These are phyloP conservation scores for Ceyx margarethae DNA, from an alignment of 2,113 vertebrate genomes.

Conservation along the genomic window DNA sequence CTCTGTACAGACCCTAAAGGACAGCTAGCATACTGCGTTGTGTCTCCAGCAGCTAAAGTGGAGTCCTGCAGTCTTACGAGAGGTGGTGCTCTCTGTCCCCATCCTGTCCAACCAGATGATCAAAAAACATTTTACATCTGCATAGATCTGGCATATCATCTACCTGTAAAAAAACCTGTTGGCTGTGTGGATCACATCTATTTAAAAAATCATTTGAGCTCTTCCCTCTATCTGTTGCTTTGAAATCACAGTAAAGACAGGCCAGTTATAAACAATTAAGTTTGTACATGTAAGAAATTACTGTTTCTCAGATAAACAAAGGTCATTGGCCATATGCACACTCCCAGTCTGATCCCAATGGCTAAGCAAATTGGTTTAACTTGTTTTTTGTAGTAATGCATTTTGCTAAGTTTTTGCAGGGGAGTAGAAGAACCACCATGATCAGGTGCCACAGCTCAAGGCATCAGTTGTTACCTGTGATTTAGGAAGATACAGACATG, in stretches of 20 bases:
- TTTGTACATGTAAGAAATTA: neutral
- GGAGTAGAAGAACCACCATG: neutral
- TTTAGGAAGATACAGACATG: neutral
- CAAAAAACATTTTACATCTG: neutral
- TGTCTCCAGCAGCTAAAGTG: neutral
- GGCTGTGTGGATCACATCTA: neutral
- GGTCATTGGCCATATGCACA: neutral
- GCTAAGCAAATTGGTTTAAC: slow-evolving; percentile 5
- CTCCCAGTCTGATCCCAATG: neutral
- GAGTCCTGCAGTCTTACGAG: neutral
- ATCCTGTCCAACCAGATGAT: neutral
- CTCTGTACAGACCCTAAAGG: neutral
- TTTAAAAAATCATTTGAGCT: neutral
- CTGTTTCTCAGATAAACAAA: neutral
- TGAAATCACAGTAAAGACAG: neutral
- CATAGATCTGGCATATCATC: neutral
- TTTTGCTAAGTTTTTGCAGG: neutral
- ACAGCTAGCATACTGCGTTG: neutral
- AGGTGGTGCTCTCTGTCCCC: neutral
- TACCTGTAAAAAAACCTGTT: neutral
- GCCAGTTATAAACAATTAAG: neutral
- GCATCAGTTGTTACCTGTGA: neutral
- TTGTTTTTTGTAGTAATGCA: neutral
- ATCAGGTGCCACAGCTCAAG: neutral
- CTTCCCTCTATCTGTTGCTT: neutral